Evolutionary conservation across 2,113 vertebrate genomes (phyloP).

Genomic region (Embiotoca jacksoni): DNA sequence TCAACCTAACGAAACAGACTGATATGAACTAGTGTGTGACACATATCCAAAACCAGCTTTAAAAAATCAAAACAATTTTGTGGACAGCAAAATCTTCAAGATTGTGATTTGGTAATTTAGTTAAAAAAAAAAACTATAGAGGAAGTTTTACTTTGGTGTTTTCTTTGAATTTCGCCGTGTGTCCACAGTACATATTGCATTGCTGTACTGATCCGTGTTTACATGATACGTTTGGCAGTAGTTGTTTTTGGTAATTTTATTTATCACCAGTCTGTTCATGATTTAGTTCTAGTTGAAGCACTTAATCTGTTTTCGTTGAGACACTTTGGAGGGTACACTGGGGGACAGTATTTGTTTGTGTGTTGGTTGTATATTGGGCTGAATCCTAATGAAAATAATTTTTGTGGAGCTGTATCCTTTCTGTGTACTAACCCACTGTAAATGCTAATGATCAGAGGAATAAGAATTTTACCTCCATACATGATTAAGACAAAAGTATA

Average conservation of each 20-base stretch:
- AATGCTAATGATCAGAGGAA: background rate
- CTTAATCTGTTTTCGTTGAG: background rate
- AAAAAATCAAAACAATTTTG: too few species aligned
- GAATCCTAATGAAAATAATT: background rate
- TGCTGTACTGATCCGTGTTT: background rate
- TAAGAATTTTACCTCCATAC: background rate
- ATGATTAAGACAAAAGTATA: constrained; percentile 1
- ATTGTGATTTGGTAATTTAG: background rate
- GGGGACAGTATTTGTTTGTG: background rate
- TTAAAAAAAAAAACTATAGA: background rate
- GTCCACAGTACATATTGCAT: background rate
- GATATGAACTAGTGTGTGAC: too few species aligned
- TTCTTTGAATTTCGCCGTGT: background rate
- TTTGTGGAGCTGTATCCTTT: too few species aligned
- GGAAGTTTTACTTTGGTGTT: background rate
- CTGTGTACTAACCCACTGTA: background rate
- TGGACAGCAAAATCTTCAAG: too few species aligned
- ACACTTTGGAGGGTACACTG: too few species aligned
- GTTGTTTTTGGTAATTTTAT: background rate
- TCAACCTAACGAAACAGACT: too few species aligned
- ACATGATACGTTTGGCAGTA: background rate
- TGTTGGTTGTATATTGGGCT: background rate
- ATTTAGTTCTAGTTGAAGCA: background rate
- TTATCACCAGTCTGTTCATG: background rate
- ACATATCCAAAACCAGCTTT: background rate